Percentiles rank a stretch among this genome's conserved stretches.
Conservation (phyloP, 1,140 invertebrate genomes). For the Pseudomyrmex dendroicus region DNA sequence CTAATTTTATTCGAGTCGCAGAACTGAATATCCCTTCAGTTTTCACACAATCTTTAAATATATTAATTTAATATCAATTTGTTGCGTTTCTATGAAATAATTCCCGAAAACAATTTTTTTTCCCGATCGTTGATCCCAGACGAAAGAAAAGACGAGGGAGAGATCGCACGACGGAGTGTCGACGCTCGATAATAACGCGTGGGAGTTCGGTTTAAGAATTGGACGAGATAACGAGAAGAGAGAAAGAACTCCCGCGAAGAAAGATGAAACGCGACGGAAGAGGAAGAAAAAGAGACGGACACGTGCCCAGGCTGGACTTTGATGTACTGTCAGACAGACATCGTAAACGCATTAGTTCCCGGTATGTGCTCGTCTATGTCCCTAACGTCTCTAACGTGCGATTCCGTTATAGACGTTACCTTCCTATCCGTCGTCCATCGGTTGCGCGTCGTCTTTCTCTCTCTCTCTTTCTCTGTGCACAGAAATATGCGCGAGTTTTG, state of each 20-base stretch:
- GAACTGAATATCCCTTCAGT: too few species aligned
- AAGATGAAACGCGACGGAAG: constrained; percentile 35
- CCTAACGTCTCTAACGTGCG: constrained; percentile 29
- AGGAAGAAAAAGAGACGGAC: constrained; percentile 40
- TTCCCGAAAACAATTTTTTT: constrained; percentile 1
- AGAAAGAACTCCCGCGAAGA: constrained; percentile 36
- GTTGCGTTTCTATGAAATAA: not conserved
- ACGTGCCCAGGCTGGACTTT: constrained; percentile 73
- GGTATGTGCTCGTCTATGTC: constrained; percentile 56
- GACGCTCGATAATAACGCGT: constrained; percentile 66
- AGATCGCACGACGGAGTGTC: constrained; percentile 16
- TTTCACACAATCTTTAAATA: too few species aligned
- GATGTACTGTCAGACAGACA: constrained; percentile 80
- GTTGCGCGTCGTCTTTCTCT: not conserved
- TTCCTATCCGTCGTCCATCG: constrained; percentile 59
- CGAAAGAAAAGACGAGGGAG: constrained; percentile 4
- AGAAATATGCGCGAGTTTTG: constrained; percentile 51
- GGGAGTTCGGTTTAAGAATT: constrained; percentile 54
- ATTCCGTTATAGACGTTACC: constrained; percentile 72
- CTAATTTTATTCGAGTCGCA: constrained; percentile 54
- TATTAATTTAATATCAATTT: too few species aligned
- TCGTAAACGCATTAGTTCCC: constrained; percentile 80
- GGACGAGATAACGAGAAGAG: not conserved
- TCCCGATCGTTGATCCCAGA: constrained; percentile 20
- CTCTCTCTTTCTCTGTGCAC: constrained; percentile 11